Base-by-base conservation (phyloP, 2,888 invertebrate species). In the Acanthosepion esculentum region DNA sequence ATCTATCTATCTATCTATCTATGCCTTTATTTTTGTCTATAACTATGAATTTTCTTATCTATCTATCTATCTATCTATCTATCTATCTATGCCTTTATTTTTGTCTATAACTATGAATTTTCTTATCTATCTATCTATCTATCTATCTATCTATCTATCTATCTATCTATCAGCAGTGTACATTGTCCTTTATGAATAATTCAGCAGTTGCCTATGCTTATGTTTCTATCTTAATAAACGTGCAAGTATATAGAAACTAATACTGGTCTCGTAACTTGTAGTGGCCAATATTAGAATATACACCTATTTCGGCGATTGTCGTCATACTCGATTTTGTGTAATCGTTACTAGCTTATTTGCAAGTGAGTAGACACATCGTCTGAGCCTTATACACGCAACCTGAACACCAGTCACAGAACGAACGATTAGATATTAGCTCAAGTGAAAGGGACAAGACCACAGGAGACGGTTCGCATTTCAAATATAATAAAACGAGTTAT, bases 371-470 rank as follows among this genome's bases (percentile, higher is more conserved):
- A 78, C 78, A n/a, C 33, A 33, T n/a, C 78, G 78, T 78, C 78
- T 78, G 78, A n/a, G n/a, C n/a, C n/a, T 33, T 78, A n/a, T n/a
- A 18, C 78, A n/a, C n/a, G n/a, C 12, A 78, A 78, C 78, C 10
- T 8, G 78, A 78, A 33, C n/a, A 33, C 78, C n/a, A 15, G 15
- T 78, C n/a, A n/a, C 33, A 33, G n/a, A 10, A 78, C 78, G n/a
- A 78, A 78, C 78, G 78, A 78, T 78, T 78, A 78, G n/a, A 78
- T 78, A 78, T 78, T n/a, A 78, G 23, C 78, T 78, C 78, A n/a
- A 12, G 15, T 78, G 78, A 33, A 78, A 78, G 12, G n/a, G n/a
- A 78, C n/a, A 5, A 78, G 78, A 33, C 78, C n/a, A 33, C 12
- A 33, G n/a, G 78, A n/a, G 78, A 78, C 78, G n/a, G n/a, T 2